Conservation (phyloP, 2,888 invertebrate genomes). For the Drosophila engyochracea region DNA sequence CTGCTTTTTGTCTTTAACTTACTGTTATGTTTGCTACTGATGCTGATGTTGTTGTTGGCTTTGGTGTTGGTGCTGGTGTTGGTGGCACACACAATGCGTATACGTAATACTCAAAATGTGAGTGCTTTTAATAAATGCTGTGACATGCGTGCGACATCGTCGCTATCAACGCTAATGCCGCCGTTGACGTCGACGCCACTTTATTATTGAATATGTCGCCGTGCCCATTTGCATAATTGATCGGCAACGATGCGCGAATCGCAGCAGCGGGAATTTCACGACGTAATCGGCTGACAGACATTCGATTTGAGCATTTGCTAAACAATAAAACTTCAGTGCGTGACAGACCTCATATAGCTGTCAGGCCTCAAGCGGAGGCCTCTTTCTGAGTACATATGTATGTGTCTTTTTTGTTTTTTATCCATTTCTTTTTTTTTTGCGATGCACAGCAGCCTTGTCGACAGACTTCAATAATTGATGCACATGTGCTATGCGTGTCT, state of each 20-base stretch:
- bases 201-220: conserved; percentile 77
- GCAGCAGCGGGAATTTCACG: conserved; percentile 55
- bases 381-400: background rate
- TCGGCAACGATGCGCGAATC: conserved; percentile 77
- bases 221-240: conserved; percentile 77
- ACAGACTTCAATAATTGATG: conserved; percentile 69
- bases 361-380: background rate
- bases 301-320: conserved; percentile 60
- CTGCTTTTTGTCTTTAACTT: conserved; percentile 13
- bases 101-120: conserved; percentile 55
- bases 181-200: conserved; percentile 51
- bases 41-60: conserved; percentile 5
- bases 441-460: conserved; percentile 37
- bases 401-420: conserved; percentile 4
- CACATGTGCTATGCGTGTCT: conserved; percentile 40
- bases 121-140: conserved; percentile 72
- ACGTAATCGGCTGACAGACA: conserved; percentile 64
- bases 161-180: conserved; percentile 32
- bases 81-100: conserved; percentile 56
- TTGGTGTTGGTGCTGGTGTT: conserved; percentile 3
- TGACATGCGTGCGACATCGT: conserved; percentile 67
- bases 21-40: conserved; percentile 10
- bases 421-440: conserved; percentile 1
- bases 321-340: conserved; percentile 65
- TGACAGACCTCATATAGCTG: conserved; percentile 35